phyloP scores from a whole-genome alignment of 2,797 vertebrate species.

The Clarias platycephalus region DNA sequence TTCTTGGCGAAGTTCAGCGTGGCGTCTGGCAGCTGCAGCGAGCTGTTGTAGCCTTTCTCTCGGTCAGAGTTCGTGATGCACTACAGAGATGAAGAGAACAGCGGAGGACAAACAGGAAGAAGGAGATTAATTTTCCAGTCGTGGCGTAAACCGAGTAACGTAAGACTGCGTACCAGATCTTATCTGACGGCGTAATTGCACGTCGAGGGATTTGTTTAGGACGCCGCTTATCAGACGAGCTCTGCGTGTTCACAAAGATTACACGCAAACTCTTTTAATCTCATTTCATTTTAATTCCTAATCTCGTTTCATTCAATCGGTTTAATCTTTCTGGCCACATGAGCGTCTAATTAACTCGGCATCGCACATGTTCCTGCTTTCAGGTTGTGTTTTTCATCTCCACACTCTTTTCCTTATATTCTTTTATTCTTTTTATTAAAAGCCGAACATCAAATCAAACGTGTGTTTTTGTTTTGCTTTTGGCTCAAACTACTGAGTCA shows the following conservation, averaged over 20 bases:
- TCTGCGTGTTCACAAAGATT: slow-evolving; percentile 11
- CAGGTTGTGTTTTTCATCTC: background rate
- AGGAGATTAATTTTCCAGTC: slow-evolving; percentile 20
- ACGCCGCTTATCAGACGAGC: background rate
- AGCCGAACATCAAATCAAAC: background rate
- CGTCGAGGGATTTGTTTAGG: slow-evolving; percentile 17
- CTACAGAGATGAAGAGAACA: slow-evolving; percentile 67
- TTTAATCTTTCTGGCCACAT: slow-evolving; percentile 23
- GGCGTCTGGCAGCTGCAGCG: slow-evolving; percentile 90
- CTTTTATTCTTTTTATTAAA: background rate
- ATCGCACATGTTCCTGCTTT: background rate
- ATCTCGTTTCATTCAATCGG: slow-evolving; percentile 9
- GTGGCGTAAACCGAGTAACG: background rate
- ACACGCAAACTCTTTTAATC: slow-evolving; percentile 20
- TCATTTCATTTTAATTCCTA: slow-evolving; percentile 13
- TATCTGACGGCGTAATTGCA: slow-evolving; percentile 13
- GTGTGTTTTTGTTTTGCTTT: background rate
- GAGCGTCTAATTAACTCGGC: slow-evolving; percentile 4
- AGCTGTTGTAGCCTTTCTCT: slow-evolving; percentile 83
- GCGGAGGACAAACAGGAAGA: slow-evolving; percentile 5
- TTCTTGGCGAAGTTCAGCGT: slow-evolving; percentile 98
- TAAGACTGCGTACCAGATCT: slow-evolving; percentile 12
- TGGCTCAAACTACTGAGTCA: slow-evolving; percentile 8
- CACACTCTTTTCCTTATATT: background rate
- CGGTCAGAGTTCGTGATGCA: slow-evolving; percentile 91